A percentile compares a stretch with the other conserved stretches of the same genome.
Evolutionary conservation across 53 echinoderm and acorn worm genomes (phyloP).

Genomic region (Holothuria scabra): DNA sequence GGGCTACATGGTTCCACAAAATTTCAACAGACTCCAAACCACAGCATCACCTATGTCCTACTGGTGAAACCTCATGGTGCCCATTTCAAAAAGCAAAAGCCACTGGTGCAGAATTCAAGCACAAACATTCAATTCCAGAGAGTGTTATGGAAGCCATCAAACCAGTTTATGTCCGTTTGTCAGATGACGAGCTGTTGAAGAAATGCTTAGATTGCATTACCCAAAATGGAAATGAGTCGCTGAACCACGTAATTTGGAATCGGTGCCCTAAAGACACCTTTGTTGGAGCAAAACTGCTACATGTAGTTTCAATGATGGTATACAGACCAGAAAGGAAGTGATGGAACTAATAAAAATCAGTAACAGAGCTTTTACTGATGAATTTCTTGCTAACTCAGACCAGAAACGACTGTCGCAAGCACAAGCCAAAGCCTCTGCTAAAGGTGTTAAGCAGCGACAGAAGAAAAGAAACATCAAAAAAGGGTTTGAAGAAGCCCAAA

Average conservation of each 20-base stretch:
- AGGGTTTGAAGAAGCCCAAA: conserved; percentile 25
- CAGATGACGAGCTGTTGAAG: not conserved
- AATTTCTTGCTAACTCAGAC: not conserved
- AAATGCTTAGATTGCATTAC: conserved; percentile 13
- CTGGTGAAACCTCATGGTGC: conserved; percentile 13
- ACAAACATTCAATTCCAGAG: conserved; percentile 27
- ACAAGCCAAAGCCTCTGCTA: not conserved
- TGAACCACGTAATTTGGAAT: not conserved
- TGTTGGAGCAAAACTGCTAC: conserved; percentile 27
- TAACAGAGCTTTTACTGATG: not conserved
- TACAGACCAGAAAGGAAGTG: conserved; percentile 2
- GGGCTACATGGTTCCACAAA: conserved; percentile 16
- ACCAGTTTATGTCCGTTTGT: not conserved
- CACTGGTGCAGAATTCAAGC: not conserved
- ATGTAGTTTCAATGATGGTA: conserved; percentile 28
- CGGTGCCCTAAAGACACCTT: not conserved
- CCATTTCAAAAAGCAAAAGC: conserved; percentile 2
- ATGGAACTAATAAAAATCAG: not conserved
- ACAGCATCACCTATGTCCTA: conserved; percentile 7
- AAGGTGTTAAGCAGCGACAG: not conserved
- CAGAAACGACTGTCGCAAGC: conserved; percentile 9
- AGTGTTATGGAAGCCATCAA: conserved; percentile 30
- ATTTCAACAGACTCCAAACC: conserved; percentile 3
- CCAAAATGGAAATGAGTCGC: not conserved
- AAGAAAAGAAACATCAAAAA: not conserved